Evolutionary conservation across 2,888 invertebrate genomes (phyloP).

Genomic region (Acanthococcus lagerstroemiae): DNA sequence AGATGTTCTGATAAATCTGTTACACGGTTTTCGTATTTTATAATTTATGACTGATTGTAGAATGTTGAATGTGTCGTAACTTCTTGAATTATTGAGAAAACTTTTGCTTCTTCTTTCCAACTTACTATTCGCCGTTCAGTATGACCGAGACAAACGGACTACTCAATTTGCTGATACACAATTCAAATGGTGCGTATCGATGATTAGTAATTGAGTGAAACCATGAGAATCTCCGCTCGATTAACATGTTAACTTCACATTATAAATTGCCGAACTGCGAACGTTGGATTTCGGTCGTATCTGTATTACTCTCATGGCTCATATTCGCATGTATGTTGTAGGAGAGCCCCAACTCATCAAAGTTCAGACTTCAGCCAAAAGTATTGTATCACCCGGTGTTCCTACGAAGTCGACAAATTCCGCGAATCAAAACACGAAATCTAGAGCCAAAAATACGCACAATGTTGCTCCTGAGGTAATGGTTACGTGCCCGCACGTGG

Average conservation of each 20-base stretch:
- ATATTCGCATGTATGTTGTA: not conserved
- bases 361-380: constrained; percentile 20
- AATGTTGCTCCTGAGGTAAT: constrained; percentile 3
- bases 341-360: constrained; percentile 23
- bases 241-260: not conserved
- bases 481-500: too few relatives aligned
- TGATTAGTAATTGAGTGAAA: not conserved
- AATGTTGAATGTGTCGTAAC: too few relatives aligned
- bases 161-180: constrained; percentile 13
- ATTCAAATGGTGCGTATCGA: constrained; percentile 14
- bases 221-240: not conserved
- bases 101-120: not conserved
- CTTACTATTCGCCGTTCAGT: not conserved
- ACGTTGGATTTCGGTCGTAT: too few relatives aligned
- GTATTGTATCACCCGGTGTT: constrained; percentile 1
- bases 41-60: too few relatives aligned
- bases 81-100: too few relatives aligned
- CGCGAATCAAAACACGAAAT: constrained; percentile 6
- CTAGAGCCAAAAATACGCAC: not conserved
- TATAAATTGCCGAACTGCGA: too few relatives aligned
- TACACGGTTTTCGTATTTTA: too few relatives aligned
- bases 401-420: constrained; percentile 8
- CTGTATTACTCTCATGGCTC: too few relatives aligned
- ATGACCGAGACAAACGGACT: constrained; percentile 19
- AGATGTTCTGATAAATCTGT: not conserved